Evolutionary conservation across 2,888 invertebrate species (phyloP), one percentile per base, ranked within the genome.

Genomic region (Dicyrtoma fusca): DNA sequence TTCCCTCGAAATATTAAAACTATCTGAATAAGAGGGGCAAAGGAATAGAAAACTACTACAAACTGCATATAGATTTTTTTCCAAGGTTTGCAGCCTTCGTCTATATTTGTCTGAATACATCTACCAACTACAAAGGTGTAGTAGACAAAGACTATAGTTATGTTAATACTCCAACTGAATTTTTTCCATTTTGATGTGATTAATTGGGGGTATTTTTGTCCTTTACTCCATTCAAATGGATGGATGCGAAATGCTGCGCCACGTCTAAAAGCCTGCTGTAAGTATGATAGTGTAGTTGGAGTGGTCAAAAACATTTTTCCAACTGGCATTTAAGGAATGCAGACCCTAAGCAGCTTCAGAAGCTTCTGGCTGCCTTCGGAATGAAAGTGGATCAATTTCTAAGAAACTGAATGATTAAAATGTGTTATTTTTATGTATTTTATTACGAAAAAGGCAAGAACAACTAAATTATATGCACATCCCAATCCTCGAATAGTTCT

Each of bases 51-150:
- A 6, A 42, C 61, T 1, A 61, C 34, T 4, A 42, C 19, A 44
- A 61, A 61, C n/a, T 61, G 61, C 61, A 61, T 61, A 14, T 61
- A 61, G 11, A 61, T 34, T 17, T 61, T 61, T 42, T 25, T 34
- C 17, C 42, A n/a, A 1, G 4, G 4, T 1, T 4, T n/a, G 1
- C 19, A 11, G 25, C 5, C 1, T n/a, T 21, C 17, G n/a, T 34
- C 42, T 17, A 19, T 1, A 11, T 13, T 42, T 1, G 42, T 17
- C 42, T 61, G 44, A 17, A 61, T 61, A 19, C 61, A 61, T 2
- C 57, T 1, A 10, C 23, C 1, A 8, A n/a, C 6, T 1, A 57
- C n/a, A 11, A 57, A 57, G 11, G 14, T 8, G n/a, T 34, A 61
- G 42, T 61, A 61, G 1, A 34, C 6, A 17, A 19, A 6, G 2